Base-by-base conservation (phyloP, 2,888 invertebrate species). In the Nemotelus pantherinus region DNA sequence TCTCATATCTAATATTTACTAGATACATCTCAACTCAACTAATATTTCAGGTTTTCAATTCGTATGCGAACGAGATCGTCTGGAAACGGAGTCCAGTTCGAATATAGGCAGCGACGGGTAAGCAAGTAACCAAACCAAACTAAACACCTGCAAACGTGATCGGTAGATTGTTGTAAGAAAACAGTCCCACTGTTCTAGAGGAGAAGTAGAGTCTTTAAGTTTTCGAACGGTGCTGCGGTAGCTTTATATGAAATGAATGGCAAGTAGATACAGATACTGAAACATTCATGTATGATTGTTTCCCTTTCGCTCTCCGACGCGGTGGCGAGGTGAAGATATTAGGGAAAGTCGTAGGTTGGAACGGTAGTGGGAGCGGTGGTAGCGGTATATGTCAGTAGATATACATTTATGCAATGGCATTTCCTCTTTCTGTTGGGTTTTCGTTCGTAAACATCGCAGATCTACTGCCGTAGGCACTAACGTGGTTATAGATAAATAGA, bases 391-490 rank as follows among this genome's bases (percentile, higher is more conserved):
- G 47, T 48, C 60, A 60, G 47, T 50, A 48, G 71, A 57, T 6
- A 57, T 39, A 10, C 64, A 77, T 77, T 70, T 77, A 58, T 70
- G 71, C 78, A 78, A 79, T 77, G 79, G 79, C 79, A 79, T 79
- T 79, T 79, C 79, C 79, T 79, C 79, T 79, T 78, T 78, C 75
- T 78, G 67, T 60, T 75, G 39, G 45, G 60, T 63, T 75, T 78
- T 76, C 25, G 25, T 25, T 25, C 63, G 79, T 77, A 79, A 79
- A 79, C 79, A 77, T 76, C 68, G 41, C 41, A 41, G 39, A 70
- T 41, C 70, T 41, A 70, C 50, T 2, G 63, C 63, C 45, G 47
- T 68, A 68, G 50, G 68, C 63, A 60, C 60, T 60, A 45, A 74
- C 6, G 60, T 48, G 48, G 41, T 41, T 60, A 60, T 48, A 48